Base-by-base conservation (phyloP, 2,113 vertebrate genomes). In the Proterorhinus semilunaris region DNA sequence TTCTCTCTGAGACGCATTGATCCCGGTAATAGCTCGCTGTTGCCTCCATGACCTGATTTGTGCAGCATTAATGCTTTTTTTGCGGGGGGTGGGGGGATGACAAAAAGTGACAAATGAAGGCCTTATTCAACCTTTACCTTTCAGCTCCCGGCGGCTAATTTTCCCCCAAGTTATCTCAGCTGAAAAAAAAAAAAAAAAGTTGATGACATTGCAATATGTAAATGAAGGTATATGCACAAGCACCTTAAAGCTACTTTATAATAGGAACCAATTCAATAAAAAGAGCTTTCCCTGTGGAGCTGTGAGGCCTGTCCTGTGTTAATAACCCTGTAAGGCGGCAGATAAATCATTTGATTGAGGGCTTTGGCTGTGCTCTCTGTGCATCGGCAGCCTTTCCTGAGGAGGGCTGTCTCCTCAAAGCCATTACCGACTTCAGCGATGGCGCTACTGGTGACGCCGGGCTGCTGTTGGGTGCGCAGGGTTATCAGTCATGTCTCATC, bases 401-500 rank as follows among this genome's bases (percentile, higher is more conserved):
- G 87, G 77, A 80, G 75, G 72, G 66, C 69, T 48, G 78, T 83
- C 75, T 87, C 66, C 69, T 76, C 71, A 62, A 63, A 72, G 74
- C 65, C 81, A 83, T 83, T 79, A 85, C 68, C 68, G 66, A 71
- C 74, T 82, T 86, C 76, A 78, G 57, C n/a, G n/a, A n/a, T n/a
- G n/a, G n/a, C n/a, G n/a, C n/a, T n/a, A n/a, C 72, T 45, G 46
- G 77, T 75, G 74, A 79, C 82, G 68, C 70, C 73, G 58, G 64
- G 71, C 65, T 76, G 57, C 83, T 78, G 75, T 72, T 79, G 68
- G 53, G 74, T 80, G 74, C 74, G 62, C 73, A 74, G 61, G 78
- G 79, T 91, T 89, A 92, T 91, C 75, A 82, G 91, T 92, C 80
- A 85, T 77, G 84, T 58, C 87, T 72, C 76, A 88, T 83, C 53